phyloP scores from a whole-genome alignment of 2,797 vertebrate genomes.

The Crenichthys baileyi region DNA sequence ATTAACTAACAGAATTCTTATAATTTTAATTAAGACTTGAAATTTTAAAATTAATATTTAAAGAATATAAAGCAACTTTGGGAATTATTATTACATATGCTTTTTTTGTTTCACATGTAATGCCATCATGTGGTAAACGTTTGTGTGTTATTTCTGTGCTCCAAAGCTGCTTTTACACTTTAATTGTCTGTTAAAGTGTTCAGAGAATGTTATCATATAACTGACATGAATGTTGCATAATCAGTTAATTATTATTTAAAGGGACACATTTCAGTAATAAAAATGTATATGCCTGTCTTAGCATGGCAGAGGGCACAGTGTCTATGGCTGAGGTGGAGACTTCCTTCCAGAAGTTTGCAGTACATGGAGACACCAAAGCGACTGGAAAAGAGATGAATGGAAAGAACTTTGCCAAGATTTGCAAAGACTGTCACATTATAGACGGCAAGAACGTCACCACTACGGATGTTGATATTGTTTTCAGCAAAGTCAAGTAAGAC shows the following conservation, averaged over 20 bases:
- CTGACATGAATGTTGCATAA: background rate
- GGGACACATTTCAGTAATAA: background rate
- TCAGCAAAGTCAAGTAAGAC: constrained; percentile 91
- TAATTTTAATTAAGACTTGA: background rate
- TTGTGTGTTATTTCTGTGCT: background rate
- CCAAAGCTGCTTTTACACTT: background rate
- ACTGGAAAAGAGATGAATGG: constrained; percentile 83
- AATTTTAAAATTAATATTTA: constrained; percentile 6
- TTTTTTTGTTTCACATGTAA: background rate
- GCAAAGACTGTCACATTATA: constrained; percentile 87
- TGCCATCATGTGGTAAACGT: background rate
- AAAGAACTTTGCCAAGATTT: constrained; percentile 91
- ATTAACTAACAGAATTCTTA: constrained; percentile 56
- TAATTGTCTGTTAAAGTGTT: background rate
- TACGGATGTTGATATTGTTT: constrained; percentile 87
- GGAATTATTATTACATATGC: background rate
- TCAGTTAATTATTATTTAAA: background rate
- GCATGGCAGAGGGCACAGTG: constrained; percentile 77
- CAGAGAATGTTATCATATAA: background rate
- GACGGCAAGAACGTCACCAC: constrained; percentile 86
- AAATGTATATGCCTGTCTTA: constrained; percentile 31
- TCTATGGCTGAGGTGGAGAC: constrained; percentile 72
- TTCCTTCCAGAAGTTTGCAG: constrained; percentile 84
- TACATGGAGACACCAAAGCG: constrained; percentile 84
- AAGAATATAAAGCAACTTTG: background rate